phyloP scores from a whole-genome alignment of 2,113 vertebrate species.

The Oryzias celebensis region DNA sequence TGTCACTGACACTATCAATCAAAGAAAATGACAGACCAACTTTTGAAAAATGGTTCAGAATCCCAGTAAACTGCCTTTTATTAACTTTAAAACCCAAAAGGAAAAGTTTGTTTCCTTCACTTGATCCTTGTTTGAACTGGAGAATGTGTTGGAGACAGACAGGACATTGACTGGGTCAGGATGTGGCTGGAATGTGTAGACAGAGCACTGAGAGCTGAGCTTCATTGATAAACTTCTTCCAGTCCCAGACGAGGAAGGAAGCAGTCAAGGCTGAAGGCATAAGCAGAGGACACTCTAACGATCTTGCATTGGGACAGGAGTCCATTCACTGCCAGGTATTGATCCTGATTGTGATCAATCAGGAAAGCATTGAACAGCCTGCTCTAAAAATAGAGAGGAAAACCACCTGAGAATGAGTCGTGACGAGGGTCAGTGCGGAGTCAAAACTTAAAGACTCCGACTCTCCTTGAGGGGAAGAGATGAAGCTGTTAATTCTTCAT shows the following conservation, averaged over 20 bases:
- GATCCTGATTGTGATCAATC: constrained; percentile 75
- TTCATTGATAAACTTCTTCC: constrained; percentile 56
- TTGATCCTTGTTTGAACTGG: constrained; percentile 25
- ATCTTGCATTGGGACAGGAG: constrained; percentile 65
- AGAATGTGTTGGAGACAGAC: constrained; percentile 58
- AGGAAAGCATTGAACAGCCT: constrained; percentile 65
- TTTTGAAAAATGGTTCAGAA: too few species aligned
- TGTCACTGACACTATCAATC: too few species aligned
- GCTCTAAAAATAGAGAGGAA: constrained; percentile 69
- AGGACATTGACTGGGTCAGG: constrained; percentile 67
- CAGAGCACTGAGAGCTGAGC: constrained; percentile 40
- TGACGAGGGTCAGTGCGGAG: constrained; percentile 4
- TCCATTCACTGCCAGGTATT: constrained; percentile 70
- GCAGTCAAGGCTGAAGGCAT: constrained; percentile 38
- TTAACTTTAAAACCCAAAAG: neutral
- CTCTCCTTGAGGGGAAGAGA: neutral
- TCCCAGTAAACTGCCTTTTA: neutral
- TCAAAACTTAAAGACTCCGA: constrained; percentile 4
- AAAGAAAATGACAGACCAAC: too few species aligned
- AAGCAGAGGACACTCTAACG: constrained; percentile 46
- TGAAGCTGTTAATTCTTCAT: too few species aligned
- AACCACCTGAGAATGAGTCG: constrained; percentile 43
- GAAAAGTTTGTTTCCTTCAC: neutral
- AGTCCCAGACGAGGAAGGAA: constrained; percentile 50
- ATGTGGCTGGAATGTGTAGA: constrained; percentile 60